A percentile compares a stretch with the other conserved stretches of the same genome.
Evolutionary conservation across 2,888 invertebrate genomes (phyloP).

Genomic region (Rhimphoctona megacephalus): DNA sequence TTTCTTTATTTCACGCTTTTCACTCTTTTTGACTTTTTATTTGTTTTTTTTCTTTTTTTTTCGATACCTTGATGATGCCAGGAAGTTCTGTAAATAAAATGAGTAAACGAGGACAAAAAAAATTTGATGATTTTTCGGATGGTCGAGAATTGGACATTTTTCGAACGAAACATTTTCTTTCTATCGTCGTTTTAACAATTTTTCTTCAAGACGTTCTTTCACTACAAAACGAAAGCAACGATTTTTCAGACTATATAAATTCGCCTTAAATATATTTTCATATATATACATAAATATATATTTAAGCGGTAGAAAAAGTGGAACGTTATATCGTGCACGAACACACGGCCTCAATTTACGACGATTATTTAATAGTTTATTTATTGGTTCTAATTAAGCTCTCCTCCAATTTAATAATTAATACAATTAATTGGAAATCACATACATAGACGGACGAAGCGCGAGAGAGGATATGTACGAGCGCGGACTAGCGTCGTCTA

Average conservation of each 20-base stretch:
- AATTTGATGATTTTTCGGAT: slow-evolving; percentile 7
- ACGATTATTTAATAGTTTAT: slow-evolving; percentile 85
- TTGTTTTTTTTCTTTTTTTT: slow-evolving; percentile 49
- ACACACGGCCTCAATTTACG: slow-evolving; percentile 82
- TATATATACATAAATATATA: slow-evolving; percentile 47
- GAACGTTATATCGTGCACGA: slow-evolving; percentile 62
- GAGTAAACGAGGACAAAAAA: slow-evolving; percentile 13
- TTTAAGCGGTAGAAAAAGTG: slow-evolving; percentile 42
- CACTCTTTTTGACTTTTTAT: slow-evolving; percentile 22
- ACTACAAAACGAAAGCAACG: background rate
- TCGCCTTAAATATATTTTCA: background rate
- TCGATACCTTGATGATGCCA: slow-evolving; percentile 53
- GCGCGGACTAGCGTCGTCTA: slow-evolving; percentile 68
- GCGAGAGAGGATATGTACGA: slow-evolving; percentile 64
- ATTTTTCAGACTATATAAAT: background rate
- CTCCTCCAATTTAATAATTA: slow-evolving; percentile 84
- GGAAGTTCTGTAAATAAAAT: slow-evolving; percentile 62
- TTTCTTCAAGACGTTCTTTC: background rate
- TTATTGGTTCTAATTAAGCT: slow-evolving; percentile 84
- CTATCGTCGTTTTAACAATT: background rate
- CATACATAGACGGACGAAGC: slow-evolving; percentile 73
- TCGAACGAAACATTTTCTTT: background rate
- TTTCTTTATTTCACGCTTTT: slow-evolving; percentile 19
- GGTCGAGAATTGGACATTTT: slow-evolving; percentile 26
- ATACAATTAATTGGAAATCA: slow-evolving; percentile 84